Evolutionary conservation across 1,140 invertebrate genomes (phyloP), one percentile per base, ranked within the genome.

Genomic region (Oreohelix idahoensis): DNA sequence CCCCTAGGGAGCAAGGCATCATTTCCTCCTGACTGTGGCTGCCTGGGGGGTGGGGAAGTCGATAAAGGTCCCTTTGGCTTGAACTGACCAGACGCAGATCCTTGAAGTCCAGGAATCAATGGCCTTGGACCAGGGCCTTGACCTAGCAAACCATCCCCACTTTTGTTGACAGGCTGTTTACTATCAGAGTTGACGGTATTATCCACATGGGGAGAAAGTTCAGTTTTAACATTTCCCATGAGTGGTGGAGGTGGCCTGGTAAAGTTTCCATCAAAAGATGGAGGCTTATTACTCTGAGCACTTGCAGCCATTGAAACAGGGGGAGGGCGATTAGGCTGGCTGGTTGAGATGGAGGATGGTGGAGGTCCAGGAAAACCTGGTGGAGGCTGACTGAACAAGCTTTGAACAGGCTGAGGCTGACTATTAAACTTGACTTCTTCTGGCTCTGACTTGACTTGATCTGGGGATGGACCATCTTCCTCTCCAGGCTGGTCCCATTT

Each of bases 401-500:
- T 58, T 8, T 29, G 80, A 11, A 69, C 58, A 77, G 75, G 42
- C 29, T 66, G 63, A 66, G 29, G 29, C 63, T 66, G 63, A 29
- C 78, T 39, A 32, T 17, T 29, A 35, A 66, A 66, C 23, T 23
- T 36, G 36, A 45, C 42, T 1, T 5, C 11, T 42, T 39, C 77
- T n/a, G 74, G 29, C 29, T 71, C 66, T 51, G 45, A 38, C 45
- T 71, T 80, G 36, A 79, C 42, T 15, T 63, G 32, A 36, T 36
- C 79, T 42, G 29, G 5, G 42, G 32, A 2, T 42, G 63, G n/a
- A 35, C n/a, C 66, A 70, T 71, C 66, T 38, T 79, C 58, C 36
- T 79, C 81, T 42, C 45, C 75, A 29, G 84, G 84, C n/a, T 73
- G 77, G 42, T 83, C 81, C 80, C 80, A 85, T 45, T 85, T 83